Base-by-base conservation (phyloP, 2,888 invertebrate genomes). In the Aplocera efformata region DNA sequence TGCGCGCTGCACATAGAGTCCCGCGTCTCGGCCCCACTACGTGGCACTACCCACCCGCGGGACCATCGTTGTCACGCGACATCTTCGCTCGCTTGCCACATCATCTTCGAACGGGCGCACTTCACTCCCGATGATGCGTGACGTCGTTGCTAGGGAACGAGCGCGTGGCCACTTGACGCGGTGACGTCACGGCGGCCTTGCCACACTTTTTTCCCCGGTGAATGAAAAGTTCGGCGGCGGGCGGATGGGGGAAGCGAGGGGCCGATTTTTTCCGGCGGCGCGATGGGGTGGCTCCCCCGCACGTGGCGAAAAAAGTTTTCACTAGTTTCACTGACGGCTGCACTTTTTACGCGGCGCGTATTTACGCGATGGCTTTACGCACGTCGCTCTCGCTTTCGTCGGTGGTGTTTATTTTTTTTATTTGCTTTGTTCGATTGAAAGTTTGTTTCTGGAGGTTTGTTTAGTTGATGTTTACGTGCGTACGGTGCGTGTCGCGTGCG, bases 221-320 rank as follows among this genome's bases (percentile, higher is more conserved):
- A 91, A 91, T 91, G 91, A 90, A 90, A 90, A 89, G 88, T 90
- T 90, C 78, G 84, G 86, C 80, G 84, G 79, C 85, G 83, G 83
- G 86, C 74, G 83, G 76, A 78, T 70, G 83, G 76, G 75, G 78
- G 81, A 72, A 72, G 81, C 72, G 82, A 78, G 83, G 84, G 79
- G 72, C 72, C 58, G 79, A 79, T 85, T 88, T 88, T 88, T 86
- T 83, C 78, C 77, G 75, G 72, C 75, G 72, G 70, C 71, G 72
- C 61, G 58, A 71, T 78, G 84, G 83, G 84, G 84, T 79, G 79
- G 72, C 72, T 67, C 77, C 80, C 83, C 78, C 82, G 78, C 75
- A 73, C 76, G 74, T 75, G 74, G 72, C 71, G 74, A 77, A 79
- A 79, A 85, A 86, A 84, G 80, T 86, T 85, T 84, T 80, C 79